Evolutionary conservation across 2,888 invertebrate species (phyloP).

Genomic region (Clistopyga incitator): DNA sequence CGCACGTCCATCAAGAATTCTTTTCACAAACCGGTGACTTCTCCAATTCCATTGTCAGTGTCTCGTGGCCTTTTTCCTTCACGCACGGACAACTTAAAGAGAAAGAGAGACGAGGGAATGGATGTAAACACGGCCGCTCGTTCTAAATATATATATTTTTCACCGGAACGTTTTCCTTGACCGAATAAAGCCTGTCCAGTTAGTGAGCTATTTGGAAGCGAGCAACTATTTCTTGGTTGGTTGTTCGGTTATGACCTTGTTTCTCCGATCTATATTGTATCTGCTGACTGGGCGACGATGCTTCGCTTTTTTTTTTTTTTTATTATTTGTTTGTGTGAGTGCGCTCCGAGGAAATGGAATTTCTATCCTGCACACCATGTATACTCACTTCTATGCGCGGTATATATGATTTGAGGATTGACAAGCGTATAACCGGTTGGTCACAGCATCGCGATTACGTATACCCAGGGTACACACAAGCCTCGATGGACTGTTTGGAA

Average conservation of each 20-base stretch:
- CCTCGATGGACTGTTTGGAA: conserved; percentile 33
- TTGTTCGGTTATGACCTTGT: conserved; percentile 30
- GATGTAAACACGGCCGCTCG: conserved; percentile 10
- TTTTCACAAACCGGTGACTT: conserved; percentile 35
- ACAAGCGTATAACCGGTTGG: conserved; percentile 55
- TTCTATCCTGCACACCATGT: conserved; percentile 31
- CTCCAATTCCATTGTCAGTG: conserved; percentile 7
- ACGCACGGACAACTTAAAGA: background rate
- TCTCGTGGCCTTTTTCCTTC: conserved; percentile 3
- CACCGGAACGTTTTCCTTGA: conserved; percentile 5
- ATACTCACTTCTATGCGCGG: background rate
- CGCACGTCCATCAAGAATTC: conserved; percentile 9
- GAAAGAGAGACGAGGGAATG: background rate
- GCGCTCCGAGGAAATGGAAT: conserved; percentile 42
- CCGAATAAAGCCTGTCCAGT: conserved; percentile 18
- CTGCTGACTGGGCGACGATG: conserved; percentile 9
- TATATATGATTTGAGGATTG: conserved; percentile 56
- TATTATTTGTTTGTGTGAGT: conserved; percentile 31
- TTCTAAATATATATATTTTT: conserved; percentile 23
- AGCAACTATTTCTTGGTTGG: conserved; percentile 42
- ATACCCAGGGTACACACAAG: conserved; percentile 44
- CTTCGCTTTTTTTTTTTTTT: conserved; percentile 11
- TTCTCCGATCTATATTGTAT: conserved; percentile 16
- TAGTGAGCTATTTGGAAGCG: conserved; percentile 51
- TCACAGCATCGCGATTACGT: conserved; percentile 50